Base-by-base conservation (phyloP, 2,797 vertebrate genomes). In the Toxotes lorentzi region DNA sequence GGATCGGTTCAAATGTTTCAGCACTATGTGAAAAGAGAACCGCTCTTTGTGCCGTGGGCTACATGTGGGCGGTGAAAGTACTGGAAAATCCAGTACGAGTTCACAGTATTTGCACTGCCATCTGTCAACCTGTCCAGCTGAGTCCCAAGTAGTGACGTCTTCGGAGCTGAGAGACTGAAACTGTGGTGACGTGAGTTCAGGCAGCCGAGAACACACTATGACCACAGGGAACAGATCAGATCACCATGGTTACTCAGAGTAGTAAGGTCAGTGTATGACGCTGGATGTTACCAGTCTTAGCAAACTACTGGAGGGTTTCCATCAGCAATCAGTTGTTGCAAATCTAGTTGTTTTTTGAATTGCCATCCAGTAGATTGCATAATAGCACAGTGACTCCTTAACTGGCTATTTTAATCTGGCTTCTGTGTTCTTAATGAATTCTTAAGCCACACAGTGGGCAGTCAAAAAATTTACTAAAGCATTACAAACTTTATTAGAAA, bases 201-300 rank as follows among this genome's bases (percentile, higher is more conserved):
- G 72, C 68, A 69, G 69, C 61, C 50, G 51, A 83, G 84, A 89
- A 85, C 81, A 79, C 72, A 63, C 70, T 51, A 79, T 74, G 78
- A 87, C 81, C 78, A 85, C 83, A 82, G 84, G 80, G 85, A 92
- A 79, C 78, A 83, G 70, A 86, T 77, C 75, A 78, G 48, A 83
- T 93, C 85, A 56, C 93, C 91, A 94, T 94, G 91, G 91, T 91
- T 88, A 94, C 92, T 24, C 62, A 41, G 83, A 60, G 69, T 89
- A 89, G 90, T 89, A 93, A 92, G 88, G 91, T 92, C 90, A 87
- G 73, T 14, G 74, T 76, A 76, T 87, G 86, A 89, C 34, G 78
- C 23, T 76, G 75, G 71, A 79, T 73, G 83, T 74, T 71, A 54
- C 34, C 4, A 21, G 27, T 88, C 78, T 83, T 79, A 64, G 53